Conservation (phyloP, 2,113 vertebrate genomes). For the Arenaria interpres region DNA sequence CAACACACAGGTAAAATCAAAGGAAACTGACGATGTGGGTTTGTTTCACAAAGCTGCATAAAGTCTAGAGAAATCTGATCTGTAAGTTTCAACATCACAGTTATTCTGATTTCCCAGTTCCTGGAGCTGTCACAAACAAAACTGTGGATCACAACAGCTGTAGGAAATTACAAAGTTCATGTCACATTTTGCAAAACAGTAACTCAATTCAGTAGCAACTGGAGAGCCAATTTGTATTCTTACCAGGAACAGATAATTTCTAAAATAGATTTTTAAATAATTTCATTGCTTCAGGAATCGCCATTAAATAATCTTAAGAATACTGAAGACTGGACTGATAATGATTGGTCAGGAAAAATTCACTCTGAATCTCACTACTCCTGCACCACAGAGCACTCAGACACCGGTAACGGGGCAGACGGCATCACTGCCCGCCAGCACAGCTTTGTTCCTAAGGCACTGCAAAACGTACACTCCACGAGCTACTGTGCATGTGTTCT, state of each 20-base stretch:
- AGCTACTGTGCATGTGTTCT: not conserved
- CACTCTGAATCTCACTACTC: not conserved
- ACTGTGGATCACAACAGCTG: not conserved
- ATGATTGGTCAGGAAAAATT: not conserved
- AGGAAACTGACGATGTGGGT: not conserved
- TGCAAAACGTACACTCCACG: not conserved
- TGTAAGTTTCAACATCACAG: not conserved
- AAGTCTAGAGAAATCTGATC: not conserved
- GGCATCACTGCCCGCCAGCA: not conserved
- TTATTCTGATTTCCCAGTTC: not conserved
- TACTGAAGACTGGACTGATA: not conserved
- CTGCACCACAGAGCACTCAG: not conserved
- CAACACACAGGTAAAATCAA: not conserved
- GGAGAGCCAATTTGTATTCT: not conserved
- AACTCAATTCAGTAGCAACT: not conserved
- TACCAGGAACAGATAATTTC: not conserved
- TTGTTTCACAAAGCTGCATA: not conserved
- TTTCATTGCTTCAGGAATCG: not conserved
- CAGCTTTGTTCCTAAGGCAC: not conserved
- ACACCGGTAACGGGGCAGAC: not conserved
- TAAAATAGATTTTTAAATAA: not conserved
- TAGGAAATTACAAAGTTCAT: not conserved
- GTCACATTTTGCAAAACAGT: not conserved
- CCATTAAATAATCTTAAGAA: not conserved
- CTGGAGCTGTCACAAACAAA: not conserved